A percentile compares a stretch with the other conserved stretches of the same genome.
Evolutionary conservation across 2,113 vertebrate genomes (phyloP).

Genomic region (Holacanthus passer): DNA sequence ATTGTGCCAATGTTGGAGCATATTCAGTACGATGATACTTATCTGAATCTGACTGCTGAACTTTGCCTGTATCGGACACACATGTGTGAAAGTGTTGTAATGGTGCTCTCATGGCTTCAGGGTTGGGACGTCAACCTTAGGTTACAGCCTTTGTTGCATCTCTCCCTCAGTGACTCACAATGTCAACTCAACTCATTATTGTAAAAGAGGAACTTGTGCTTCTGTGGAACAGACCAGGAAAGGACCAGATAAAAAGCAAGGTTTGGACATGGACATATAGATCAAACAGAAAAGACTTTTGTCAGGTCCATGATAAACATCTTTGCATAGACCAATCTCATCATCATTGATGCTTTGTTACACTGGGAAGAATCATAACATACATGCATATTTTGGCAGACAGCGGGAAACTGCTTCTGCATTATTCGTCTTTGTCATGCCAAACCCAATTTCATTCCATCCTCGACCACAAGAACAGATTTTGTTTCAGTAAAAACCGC

Average conservation of each 20-base stretch:
- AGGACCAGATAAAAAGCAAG: not conserved
- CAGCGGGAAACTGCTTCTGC: conserved; percentile 20
- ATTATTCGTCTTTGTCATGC: not conserved
- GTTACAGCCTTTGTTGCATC: not conserved
- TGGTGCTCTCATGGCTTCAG: no score
- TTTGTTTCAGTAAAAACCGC: not conserved
- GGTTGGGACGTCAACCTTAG: not conserved
- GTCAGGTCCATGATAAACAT: not conserved
- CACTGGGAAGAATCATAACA: not conserved
- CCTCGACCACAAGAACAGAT: not conserved
- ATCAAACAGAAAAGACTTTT: not conserved
- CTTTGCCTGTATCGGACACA: not conserved
- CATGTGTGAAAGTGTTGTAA: not conserved
- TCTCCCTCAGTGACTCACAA: not conserved
- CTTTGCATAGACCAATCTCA: not conserved
- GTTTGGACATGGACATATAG: not conserved
- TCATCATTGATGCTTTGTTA: not conserved
- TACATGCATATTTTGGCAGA: no score
- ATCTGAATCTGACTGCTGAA: not conserved
- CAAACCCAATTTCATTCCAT: not conserved
- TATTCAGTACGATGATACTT: not conserved
- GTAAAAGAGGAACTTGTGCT: not conserved
- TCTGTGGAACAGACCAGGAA: not conserved
- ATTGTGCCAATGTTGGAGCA: not conserved
- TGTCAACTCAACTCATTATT: not conserved